These are phyloP conservation scores for Aphelenchoides bicaudatus DNA, from an alignment of 2,888 invertebrate species.

Conservation along the genomic window DNA sequence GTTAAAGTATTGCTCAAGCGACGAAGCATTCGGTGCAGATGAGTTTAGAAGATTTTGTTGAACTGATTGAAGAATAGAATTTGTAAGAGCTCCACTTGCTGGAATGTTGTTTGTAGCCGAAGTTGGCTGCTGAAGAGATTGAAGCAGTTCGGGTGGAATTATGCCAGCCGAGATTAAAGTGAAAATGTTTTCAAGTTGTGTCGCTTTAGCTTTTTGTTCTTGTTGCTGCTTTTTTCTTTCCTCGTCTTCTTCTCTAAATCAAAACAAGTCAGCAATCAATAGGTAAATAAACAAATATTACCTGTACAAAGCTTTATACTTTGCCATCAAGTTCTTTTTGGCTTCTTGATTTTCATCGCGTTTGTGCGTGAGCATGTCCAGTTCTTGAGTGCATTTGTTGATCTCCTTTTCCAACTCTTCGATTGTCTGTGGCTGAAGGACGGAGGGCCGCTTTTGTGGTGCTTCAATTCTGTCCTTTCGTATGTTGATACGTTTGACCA, in stretches of 20 bases:
- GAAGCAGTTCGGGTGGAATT: neutral
- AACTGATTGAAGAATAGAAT: too few relatives aligned
- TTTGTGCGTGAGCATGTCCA: slow-evolving; percentile 12
- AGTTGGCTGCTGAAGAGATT: neutral
- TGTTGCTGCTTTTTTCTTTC: slow-evolving; percentile 9
- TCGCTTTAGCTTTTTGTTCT: neutral
- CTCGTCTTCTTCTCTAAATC: slow-evolving; percentile 17
- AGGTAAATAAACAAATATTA: too few relatives aligned
- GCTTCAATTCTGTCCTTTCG: slow-evolving; percentile 13
- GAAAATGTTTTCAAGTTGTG: neutral
- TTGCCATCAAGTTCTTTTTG: slow-evolving; percentile 9
- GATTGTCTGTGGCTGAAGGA: slow-evolving; percentile 15
- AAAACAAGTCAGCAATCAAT: neutral
- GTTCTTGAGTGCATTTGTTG: slow-evolving; percentile 16
- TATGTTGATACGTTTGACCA: slow-evolving; percentile 10
- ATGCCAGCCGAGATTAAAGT: neutral
- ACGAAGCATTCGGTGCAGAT: too few relatives aligned
- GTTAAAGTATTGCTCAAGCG: too few relatives aligned
- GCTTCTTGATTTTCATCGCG: neutral
- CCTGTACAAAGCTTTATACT: slow-evolving; percentile 14
- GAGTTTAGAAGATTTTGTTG: too few relatives aligned
- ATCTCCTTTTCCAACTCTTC: slow-evolving; percentile 14
- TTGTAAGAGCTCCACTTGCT: too few relatives aligned
- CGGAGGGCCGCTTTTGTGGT: slow-evolving; percentile 6
- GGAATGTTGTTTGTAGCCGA: neutral